Base-by-base conservation (phyloP, 2,888 invertebrate species). In the Andrena hattorfiana region DNA sequence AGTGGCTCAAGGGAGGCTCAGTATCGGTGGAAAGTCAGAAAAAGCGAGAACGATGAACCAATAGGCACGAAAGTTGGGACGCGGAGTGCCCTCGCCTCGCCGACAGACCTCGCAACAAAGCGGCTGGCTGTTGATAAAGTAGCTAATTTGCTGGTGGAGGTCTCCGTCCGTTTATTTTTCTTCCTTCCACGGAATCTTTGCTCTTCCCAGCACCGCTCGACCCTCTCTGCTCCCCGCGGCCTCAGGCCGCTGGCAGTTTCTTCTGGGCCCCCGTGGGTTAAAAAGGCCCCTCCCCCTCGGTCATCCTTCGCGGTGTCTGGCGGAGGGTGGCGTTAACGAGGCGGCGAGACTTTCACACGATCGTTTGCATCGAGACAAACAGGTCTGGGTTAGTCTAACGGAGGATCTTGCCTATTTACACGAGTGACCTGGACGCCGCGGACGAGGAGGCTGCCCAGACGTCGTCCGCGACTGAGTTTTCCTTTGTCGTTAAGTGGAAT, bases 331-430 rank as follows among this genome's bases (percentile, higher is more conserved):
- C 88, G 91, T 89, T 91, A 91, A 91, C 91, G 88, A 91, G 90
- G 81, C 91, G 88, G 84, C 89, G 86, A 89, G 88, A 91, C 90
- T 90, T 91, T 91, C 91, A 89, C 91, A 90, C 91, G 90, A 78
- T 83, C 84, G 83, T 77, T 83, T 83, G 81, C 84, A 73, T 85
- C 83, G 87, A 80, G 85, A 83, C 86, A 84, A 87, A 87, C 87
- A 85, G 84, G 85, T 79, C 84, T 26, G 84, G 79, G 77, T 84
- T 79, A 80, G 81, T 70, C 64, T 69, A 49, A 54, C 48, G 54
- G 60, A 49, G 56, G 67, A 63, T 78, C 82, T 83, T 82, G 71
- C 35, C 81, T 84, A 86, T 84, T 86, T 87, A 78, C 83, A 67
- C 77, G 69, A 84, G 64, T n/a, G 8, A 10, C n/a, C 28, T 32